A percentile compares a stretch with the other conserved stretches of the same genome.
These are phyloP conservation scores for Peromyscus nudipes DNA, from an alignment of 2,797 vertebrate genomes.

Conservation along the genomic window DNA sequence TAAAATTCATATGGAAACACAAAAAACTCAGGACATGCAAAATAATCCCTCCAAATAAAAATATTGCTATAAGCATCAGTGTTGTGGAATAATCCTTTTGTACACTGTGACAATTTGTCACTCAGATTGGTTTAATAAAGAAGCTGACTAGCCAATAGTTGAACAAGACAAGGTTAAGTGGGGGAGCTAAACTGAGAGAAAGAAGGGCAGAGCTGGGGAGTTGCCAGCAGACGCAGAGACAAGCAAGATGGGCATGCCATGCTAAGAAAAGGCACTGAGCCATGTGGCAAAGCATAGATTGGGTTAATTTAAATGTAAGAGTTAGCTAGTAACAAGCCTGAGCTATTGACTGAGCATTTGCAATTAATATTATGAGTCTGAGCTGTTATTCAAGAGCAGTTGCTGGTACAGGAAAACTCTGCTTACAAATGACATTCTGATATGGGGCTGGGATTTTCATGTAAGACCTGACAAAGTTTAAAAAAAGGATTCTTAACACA, in stretches of 20 bases:
- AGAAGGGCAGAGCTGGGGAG: too few species aligned
- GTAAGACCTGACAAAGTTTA: too few species aligned
- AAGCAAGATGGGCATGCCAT: neutral
- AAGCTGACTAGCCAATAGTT: neutral
- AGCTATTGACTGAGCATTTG: neutral
- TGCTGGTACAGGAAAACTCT: too few species aligned
- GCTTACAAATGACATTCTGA: too few species aligned
- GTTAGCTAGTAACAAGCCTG: neutral
- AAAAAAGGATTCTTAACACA: too few species aligned
- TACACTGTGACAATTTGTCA: neutral
- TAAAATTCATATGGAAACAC: neutral
- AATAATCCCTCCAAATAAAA: neutral
- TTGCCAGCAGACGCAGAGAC: neutral
- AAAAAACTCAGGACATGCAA: neutral
- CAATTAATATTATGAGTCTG: too few species aligned
- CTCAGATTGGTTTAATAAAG: neutral
- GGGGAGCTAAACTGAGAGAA: too few species aligned
- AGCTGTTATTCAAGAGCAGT: too few species aligned
- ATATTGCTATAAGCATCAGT: neutral
- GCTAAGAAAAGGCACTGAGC: neutral
- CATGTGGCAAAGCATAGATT: neutral
- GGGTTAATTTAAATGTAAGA: neutral
- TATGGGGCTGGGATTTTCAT: too few species aligned
- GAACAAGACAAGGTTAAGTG: neutral
- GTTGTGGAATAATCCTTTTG: neutral